Evolutionary conservation across 2,888 invertebrate species (phyloP), one percentile per base, ranked within the genome.

Genomic region (Pardosa pseudoannulata): DNA sequence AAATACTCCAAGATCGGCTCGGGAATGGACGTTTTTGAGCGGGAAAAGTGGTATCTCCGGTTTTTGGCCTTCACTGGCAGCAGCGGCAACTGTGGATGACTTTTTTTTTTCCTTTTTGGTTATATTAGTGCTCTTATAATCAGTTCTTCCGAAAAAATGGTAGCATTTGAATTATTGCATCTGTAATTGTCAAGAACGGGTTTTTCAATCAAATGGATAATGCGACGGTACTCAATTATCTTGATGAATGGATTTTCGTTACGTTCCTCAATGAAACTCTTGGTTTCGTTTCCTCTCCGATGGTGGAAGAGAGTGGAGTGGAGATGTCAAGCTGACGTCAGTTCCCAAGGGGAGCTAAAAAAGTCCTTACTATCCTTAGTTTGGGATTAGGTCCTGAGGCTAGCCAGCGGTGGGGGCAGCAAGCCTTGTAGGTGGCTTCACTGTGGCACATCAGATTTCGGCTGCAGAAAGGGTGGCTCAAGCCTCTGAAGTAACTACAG

Each of bases 401-500:
- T 67, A 87, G 70, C 87, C 87, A 87, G 76, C 87, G 87, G 41
- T 80, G 75, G 13, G 87, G 87, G 80, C 80, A 87, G 76, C 70
- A 87, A 76, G 87, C 87, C 80, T 87, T 87, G 67, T 67, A 87
- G 75, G 41, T 50, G 68, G 75, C 64, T 87, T 87, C 87, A 80
- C 80, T 87, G 80, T 87, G 65, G 87, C 68, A 87, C 87, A 87
- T 87, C 79, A 87, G 80, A 75, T 75, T 29, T 64, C 19, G 67
- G 62, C 70, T 31, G 16, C 56, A 65, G 67, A 39, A 13, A 9
- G 19, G 50, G 29, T 29, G 64, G 41, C 19, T 27, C 75, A 74
- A 28, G 68, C 81, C 74, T 39, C 81, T 28, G 81, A 19, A n/a
- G 29, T n/a, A 56, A 9, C 36, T 29, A 13, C 7, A 5, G 16